Evolutionary conservation across 64 coral and sea anemone species (phyloP).

Genomic region (Actinia tenebrosa): DNA sequence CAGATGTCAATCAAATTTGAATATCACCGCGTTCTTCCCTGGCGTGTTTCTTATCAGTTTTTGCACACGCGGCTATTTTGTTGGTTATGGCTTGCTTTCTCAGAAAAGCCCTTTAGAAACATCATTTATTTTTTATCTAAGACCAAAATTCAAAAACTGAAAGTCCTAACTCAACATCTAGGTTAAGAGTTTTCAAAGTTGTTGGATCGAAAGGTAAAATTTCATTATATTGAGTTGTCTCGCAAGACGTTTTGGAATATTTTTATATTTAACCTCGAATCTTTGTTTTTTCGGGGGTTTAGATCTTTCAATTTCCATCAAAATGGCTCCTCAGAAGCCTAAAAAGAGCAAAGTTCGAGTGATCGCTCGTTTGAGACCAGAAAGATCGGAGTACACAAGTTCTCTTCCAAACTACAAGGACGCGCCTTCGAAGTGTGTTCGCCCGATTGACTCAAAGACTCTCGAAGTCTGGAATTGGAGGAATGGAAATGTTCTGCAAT

Average conservation of each 20-base stretch:
- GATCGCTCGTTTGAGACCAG: conserved; percentile 41
- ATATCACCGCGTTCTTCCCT: neutral
- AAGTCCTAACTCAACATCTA: neutral
- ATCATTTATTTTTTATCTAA: neutral
- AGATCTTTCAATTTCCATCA: neutral
- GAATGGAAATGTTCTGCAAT: conserved; percentile 47
- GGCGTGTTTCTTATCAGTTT: neutral
- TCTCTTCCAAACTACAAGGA: neutral
- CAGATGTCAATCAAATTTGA: neutral
- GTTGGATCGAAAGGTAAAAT: no score
- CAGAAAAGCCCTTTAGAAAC: neutral
- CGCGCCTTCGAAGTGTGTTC: conserved; percentile 41
- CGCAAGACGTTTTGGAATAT: neutral
- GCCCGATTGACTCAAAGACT: conserved; percentile 32
- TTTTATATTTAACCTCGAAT: neutral
- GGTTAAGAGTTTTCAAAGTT: neutral
- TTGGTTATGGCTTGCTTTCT: neutral
- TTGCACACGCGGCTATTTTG: neutral
- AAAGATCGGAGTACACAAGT: neutral
- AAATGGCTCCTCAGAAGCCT: conserved; percentile 1
- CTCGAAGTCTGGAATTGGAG: conserved; percentile 69
- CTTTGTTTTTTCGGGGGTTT: neutral
- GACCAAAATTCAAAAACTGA: neutral
- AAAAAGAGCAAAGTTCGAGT: conserved; percentile 50
- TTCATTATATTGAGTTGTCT: neutral